Evolutionary conservation across 2,113 vertebrate genomes (phyloP), one percentile per base, ranked within the genome.

Genomic region (Alligator mississippiensis): DNA sequence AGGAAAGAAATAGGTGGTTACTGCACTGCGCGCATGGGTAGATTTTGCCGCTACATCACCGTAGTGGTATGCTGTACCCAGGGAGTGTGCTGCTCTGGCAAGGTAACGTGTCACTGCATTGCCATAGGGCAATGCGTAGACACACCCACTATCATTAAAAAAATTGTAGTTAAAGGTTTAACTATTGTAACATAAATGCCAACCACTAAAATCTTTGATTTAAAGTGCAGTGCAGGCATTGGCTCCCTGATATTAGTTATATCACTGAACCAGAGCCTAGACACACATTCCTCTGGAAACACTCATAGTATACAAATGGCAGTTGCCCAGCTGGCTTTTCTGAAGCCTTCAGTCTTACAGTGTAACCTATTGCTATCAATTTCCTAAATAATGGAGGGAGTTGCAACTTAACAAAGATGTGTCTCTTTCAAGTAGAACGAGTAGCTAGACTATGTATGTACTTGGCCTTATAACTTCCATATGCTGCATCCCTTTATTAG

Each of bases 331-430:
- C 58, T 1, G 58, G 18, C 14, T 18, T 27, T 11, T n/a, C 64
- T 5, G 11, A 38, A 34, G 60, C 24, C 5, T 4, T 25, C 24
- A 5, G 72, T 9, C 61, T 54, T 13, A 22, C 2, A 62, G 13
- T 12, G 58, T 24, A 2, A 0, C 2, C 6, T 4, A 2, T 0
- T 5, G 24, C 1, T 24, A 2, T 47, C n/a, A 4, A 0, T 3
- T 54, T 17, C 57, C 27, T 1, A 16, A 8, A n/a, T n/a, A 28
- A 0, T 3, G 8, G 47, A n/a, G 34, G 4, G 1, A 2, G 60
- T 19, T 27, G 15, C 4, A n/a, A 38, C 2, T 2, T 16, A 1
- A 0, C 8, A n/a, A 61, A 0, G n/a, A 1, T 1, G 22, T 18
- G n/a, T 68, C n/a, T 68, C 66, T 19, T 19, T 16, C 66, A 62